Conservation (phyloP, 2,888 invertebrate genomes). For the Ryuthela nishihirai region DNA sequence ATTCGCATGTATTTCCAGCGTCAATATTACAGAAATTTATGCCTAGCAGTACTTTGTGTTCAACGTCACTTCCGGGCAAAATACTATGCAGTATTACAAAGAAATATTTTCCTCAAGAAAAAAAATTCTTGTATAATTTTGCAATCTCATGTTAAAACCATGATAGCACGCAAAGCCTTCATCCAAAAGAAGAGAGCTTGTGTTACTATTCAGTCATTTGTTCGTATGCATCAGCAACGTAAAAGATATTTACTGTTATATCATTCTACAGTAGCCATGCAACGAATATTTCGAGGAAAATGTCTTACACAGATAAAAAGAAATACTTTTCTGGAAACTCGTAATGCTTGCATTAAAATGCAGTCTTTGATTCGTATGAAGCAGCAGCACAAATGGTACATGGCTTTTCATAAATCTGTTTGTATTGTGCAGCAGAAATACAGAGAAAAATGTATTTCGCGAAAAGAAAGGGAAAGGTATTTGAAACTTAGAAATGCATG, state of each 20-base stretch:
- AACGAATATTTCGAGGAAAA: neutral
- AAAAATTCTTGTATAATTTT: neutral
- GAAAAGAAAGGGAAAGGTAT: neutral
- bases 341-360: neutral
- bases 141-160: conserved; percentile 4
- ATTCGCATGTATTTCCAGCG: neutral
- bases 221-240: neutral
- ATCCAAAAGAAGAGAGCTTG: neutral
- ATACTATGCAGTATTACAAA: neutral
- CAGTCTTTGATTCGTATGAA: conserved; percentile 1
- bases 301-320: neutral
- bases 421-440: neutral
- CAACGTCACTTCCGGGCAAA: conserved; percentile 1
- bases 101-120: neutral
- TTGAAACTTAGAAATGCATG: neutral
- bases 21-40: neutral
- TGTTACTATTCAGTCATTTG: conserved; percentile 4
- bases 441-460: neutral
- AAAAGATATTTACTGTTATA: neutral
- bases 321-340: neutral
- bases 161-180: neutral
- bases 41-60: neutral
- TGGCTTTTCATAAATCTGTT: no score
- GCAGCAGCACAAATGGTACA: no score
- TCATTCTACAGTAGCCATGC: neutral